Evolutionary conservation across 1,140 invertebrate genomes (phyloP).

Genomic region (Drosophila mojavensis): DNA sequence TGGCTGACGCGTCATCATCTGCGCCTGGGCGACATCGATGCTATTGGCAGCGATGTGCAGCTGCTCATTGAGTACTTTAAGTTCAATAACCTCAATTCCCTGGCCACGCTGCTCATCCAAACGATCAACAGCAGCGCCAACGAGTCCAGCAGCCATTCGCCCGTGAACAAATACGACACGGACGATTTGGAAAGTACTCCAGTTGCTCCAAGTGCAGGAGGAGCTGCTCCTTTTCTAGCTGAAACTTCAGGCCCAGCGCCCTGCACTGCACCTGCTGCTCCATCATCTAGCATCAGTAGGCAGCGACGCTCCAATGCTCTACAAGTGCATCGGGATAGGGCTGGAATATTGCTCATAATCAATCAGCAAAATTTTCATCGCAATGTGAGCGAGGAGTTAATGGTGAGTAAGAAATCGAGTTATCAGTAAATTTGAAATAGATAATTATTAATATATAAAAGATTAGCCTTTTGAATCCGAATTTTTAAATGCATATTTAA

Average conservation of each 20-base stretch:
- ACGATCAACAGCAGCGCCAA: constrained; percentile 59
- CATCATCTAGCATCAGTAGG: no score
- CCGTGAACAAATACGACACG: constrained; percentile 4
- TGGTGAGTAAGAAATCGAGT: constrained; percentile 17
- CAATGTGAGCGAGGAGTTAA: constrained; percentile 28
- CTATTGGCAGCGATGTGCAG: constrained; percentile 56
- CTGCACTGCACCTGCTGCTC: no score
- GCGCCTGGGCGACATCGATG: constrained; percentile 55
- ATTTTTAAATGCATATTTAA: no score
- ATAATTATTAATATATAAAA: no score
- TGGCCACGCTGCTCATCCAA: constrained; percentile 53
- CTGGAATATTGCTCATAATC: constrained; percentile 74
- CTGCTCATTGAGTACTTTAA: constrained; percentile 74
- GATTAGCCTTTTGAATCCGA: no score
- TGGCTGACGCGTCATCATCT: constrained; percentile 63
- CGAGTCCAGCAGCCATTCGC: no score
- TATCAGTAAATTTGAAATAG: neutral
- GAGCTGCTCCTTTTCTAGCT: neutral
- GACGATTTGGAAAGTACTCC: neutral
- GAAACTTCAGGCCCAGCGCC: neutral
- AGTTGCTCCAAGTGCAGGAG: no score
- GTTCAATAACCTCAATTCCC: constrained; percentile 58
- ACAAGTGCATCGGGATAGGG: constrained; percentile 44
- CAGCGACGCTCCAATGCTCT: constrained; percentile 17
- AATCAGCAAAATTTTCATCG: constrained; percentile 72